Percentiles rank a stretch among this genome's conserved stretches.
Conservation (phyloP, 2,797 vertebrate species). For the Hemibagrus guttatus region DNA sequence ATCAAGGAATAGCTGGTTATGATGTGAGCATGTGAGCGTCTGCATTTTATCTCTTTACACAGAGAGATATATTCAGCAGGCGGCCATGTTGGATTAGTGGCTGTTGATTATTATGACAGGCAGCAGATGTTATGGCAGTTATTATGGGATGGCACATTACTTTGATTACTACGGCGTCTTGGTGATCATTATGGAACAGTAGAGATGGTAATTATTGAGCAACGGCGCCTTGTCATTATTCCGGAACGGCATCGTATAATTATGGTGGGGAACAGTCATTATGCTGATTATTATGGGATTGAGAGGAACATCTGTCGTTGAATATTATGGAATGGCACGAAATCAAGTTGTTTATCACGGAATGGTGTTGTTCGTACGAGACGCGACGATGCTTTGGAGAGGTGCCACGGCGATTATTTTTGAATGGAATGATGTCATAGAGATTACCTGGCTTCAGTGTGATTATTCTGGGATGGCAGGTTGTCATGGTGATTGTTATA, state of each 20-base stretch:
- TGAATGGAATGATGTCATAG: neutral
- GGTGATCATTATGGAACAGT: neutral
- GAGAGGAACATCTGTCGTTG: neutral
- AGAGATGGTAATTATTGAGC: slow-evolving; percentile 3
- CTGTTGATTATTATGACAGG: neutral
- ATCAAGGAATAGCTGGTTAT: neutral
- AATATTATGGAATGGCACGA: slow-evolving; percentile 20
- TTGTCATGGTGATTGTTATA: neutral
- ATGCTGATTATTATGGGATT: slow-evolving; percentile 16
- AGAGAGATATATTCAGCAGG: neutral
- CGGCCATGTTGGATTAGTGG: neutral
- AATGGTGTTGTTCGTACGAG: neutral
- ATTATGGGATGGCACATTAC: neutral
- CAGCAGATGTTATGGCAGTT: slow-evolving; percentile 5
- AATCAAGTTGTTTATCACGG: slow-evolving; percentile 10
- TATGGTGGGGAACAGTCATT: slow-evolving; percentile 6
- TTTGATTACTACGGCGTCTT: slow-evolving; percentile 1
- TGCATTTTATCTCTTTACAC: neutral
- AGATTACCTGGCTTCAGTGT: neutral
- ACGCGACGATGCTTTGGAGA: neutral
- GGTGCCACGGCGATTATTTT: neutral
- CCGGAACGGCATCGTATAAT: neutral
- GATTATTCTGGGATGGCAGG: neutral
- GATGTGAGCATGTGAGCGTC: neutral
- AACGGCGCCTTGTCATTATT: slow-evolving; percentile 3